Evolutionary conservation across 2,888 invertebrate species (phyloP), one percentile per base, ranked within the genome.

Genomic region (Oscheius myriophilus): DNA sequence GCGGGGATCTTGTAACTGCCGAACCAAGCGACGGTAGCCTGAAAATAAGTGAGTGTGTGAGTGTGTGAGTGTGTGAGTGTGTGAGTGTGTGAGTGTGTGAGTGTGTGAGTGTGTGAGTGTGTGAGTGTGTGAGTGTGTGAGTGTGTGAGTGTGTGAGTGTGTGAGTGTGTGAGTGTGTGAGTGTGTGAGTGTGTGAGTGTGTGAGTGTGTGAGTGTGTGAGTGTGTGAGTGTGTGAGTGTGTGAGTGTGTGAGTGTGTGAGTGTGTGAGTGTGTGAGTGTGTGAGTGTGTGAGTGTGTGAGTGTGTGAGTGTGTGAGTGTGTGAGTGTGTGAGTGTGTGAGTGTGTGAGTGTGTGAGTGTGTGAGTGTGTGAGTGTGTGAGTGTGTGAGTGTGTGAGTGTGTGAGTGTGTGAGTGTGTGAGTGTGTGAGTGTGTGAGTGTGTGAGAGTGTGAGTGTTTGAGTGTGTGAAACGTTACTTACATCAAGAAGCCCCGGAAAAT

Each of bases 11-110:
- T 99, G 90, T 99, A 99, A 76, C 95, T 93, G 87, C 93, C 92
- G 89, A 99, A 96, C 98, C 98, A 99, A 89, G 97, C 96, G 67
- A 95, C 92, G 1, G 97, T 94, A 46, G 96, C 96, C 88, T 94
- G 91, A 43, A 84, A 82, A 49, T 68, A 53, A 73, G 14, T 52
- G 9, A 16, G 59, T 52, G 6, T 9, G 43, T 67, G 16, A 39
- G 46, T 25, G 21, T n/a, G 14, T 52, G 9, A 16, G 59, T 52
- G 6, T 9, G 43, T 67, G 16, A 39, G 46, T 25, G 21, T n/a
- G 14, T 52, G 9, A 16, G 59, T 52, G 6, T 9, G 43, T 67
- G 16, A 39, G 46, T 25, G 21, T n/a, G 14, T 52, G 9, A 16
- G 59, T 52, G 6, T 9, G 43, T 67, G 16, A 39, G 46, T 25